Evolutionary conservation across 2,888 invertebrate species (phyloP).

Genomic region (Venusia cambrica): DNA sequence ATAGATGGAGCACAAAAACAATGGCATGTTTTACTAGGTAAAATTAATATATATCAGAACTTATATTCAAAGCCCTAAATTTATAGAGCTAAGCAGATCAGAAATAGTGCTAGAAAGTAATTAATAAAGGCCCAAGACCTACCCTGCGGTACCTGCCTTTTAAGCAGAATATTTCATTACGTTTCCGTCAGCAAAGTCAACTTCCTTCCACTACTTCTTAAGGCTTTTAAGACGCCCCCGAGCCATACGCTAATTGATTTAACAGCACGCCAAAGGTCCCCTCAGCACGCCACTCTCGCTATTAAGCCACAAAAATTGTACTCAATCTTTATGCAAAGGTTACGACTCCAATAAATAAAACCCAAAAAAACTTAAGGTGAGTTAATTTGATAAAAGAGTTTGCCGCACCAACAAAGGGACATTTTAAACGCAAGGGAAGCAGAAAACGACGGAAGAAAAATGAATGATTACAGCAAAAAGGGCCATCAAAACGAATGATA

Average conservation of each 20-base stretch:
- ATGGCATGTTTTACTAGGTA: too few species aligned
- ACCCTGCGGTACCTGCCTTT: conserved; percentile 4
- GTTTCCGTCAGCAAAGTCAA: conserved; percentile 23
- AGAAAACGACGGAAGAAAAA: conserved; percentile 78
- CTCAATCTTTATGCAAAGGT: conserved; percentile 27
- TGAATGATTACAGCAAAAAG: conserved; percentile 81
- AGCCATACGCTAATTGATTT: conserved; percentile 53
- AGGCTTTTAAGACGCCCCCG: conserved; percentile 48
- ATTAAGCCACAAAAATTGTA: conserved; percentile 40
- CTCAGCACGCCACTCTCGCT: conserved; percentile 47
- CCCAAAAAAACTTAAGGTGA: conserved; percentile 43
- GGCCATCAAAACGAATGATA: conserved; percentile 80
- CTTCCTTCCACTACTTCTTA: conserved; percentile 38
- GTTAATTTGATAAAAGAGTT: conserved; percentile 66
- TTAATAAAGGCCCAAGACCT: too few species aligned
- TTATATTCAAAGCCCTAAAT: too few species aligned
- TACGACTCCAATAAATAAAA: conserved; percentile 31
- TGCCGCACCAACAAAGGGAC: conserved; percentile 62
- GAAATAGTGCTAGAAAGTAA: too few species aligned
- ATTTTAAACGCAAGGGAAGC: conserved; percentile 74
- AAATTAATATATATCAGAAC: too few species aligned
- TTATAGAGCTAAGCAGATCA: too few species aligned
- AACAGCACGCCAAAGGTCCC: conserved; percentile 47
- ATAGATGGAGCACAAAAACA: too few species aligned
- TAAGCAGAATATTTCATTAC: conserved; percentile 24